A percentile compares a stretch with the other conserved stretches of the same genome.
These are phyloP conservation scores for Monarcha castaneiventris DNA, from an alignment of 2,113 vertebrate species.

Conservation along the genomic window DNA sequence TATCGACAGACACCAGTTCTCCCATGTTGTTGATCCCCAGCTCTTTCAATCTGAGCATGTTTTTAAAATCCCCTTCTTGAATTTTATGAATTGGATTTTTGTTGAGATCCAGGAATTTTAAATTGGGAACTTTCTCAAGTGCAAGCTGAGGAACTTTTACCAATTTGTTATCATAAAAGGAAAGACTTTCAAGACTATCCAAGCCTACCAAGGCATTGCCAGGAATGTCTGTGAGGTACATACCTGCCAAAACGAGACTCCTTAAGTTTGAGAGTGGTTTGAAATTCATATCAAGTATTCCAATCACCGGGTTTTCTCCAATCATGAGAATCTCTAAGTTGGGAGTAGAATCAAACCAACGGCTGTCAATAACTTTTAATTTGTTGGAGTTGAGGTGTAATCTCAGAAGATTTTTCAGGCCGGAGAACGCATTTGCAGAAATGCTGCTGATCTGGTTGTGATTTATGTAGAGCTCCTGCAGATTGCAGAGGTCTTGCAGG, in stretches of 20 bases:
- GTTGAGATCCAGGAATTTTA: constrained; percentile 98
- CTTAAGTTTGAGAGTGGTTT: constrained; percentile 88
- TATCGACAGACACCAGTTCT: constrained; percentile 91
- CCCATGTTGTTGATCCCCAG: constrained; percentile 97
- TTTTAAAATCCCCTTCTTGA: constrained; percentile 93
- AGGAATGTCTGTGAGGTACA: constrained; percentile 94
- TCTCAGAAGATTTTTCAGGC: constrained; percentile 87
- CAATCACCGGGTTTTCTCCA: constrained; percentile 94
- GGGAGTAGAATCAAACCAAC: constrained; percentile 95
- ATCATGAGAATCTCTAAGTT: constrained; percentile 99
- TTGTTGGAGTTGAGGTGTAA: constrained; percentile 97
- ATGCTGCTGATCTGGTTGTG: constrained; percentile 97
- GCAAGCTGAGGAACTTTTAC: constrained; percentile 89
- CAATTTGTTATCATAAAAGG: constrained; percentile 95
- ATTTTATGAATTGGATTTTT: constrained; percentile 97
- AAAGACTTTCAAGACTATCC: constrained; percentile 95
- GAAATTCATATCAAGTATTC: constrained; percentile 95
- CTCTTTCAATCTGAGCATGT: constrained; percentile 94
- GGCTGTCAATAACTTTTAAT: constrained; percentile 88
- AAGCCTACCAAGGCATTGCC: constrained; percentile 94
- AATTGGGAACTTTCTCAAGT: constrained; percentile 92
- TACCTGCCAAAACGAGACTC: constrained; percentile 95
- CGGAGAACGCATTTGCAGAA: constrained; percentile 88
- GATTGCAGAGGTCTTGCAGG: constrained; percentile 89
- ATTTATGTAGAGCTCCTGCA: constrained; percentile 98